Percentiles rank a stretch among this genome's conserved stretches.
These are phyloP conservation scores for Morone chrysops DNA, from an alignment of 2,113 vertebrate genomes.

Conservation along the genomic window DNA sequence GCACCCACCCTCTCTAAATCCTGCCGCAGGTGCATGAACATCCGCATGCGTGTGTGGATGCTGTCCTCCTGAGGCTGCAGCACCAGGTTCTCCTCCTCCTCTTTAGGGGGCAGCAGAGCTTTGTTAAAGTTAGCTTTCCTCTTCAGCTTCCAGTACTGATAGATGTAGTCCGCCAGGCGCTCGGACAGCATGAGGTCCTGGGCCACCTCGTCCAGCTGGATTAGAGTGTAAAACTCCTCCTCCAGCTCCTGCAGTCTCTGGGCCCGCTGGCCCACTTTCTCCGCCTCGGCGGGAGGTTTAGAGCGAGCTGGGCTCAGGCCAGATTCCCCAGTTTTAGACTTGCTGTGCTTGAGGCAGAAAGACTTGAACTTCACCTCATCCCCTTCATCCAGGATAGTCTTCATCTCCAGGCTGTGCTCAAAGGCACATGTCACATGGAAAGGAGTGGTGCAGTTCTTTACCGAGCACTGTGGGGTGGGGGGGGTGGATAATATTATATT, in stretches of 20 bases:
- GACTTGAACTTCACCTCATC: constrained; percentile 99
- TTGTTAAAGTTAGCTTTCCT: constrained; percentile 95
- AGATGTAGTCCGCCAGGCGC: constrained; percentile 91
- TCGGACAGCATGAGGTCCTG: constrained; percentile 86
- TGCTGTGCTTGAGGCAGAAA: constrained; percentile 97
- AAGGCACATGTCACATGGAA: constrained; percentile 99
- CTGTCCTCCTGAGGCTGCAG: constrained; percentile 95
- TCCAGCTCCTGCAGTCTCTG: constrained; percentile 96
- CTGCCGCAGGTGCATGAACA: constrained; percentile 99
- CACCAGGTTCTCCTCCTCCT: constrained; percentile 92
- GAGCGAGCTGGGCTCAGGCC: constrained; percentile 86
- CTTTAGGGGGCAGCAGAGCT: constrained; percentile 94
- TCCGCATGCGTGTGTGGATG: constrained; percentile 97
- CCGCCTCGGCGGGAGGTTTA: constrained; percentile 86
- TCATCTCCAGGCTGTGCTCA: constrained; percentile 98
- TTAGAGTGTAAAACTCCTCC: constrained; percentile 93
- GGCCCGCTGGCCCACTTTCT: constrained; percentile 91
- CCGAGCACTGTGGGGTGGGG: constrained; percentile 89
- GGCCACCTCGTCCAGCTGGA: constrained; percentile 90
- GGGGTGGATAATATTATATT: background rate
- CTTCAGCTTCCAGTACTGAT: constrained; percentile 99
- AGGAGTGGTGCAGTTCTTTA: constrained; percentile 98
- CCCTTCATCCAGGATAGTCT: constrained; percentile 95
- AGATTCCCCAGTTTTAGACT: constrained; percentile 87
- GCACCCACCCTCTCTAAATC: constrained; percentile 95